Conservation (phyloP, 2,888 invertebrate genomes). For the Elmis aenea region DNA sequence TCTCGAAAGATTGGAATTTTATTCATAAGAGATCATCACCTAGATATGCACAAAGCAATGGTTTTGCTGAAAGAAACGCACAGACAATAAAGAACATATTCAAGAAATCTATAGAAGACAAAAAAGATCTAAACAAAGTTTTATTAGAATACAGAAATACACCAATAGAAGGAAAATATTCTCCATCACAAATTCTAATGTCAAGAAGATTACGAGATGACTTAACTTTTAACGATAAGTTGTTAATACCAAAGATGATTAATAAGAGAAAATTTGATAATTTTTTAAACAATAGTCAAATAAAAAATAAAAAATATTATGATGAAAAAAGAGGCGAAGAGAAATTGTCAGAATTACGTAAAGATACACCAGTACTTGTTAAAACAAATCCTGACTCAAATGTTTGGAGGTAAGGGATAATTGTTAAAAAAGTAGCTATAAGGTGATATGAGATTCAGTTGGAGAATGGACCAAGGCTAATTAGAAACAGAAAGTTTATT, state of each 20-base stretch:
- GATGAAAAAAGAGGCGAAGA: too few species aligned
- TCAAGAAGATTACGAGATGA: constrained; percentile 3
- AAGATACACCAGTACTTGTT: too few species aligned
- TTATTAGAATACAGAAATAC: constrained; percentile 8
- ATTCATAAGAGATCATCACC: constrained; percentile 5
- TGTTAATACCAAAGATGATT: constrained; percentile 6
- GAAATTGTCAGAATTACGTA: too few species aligned
- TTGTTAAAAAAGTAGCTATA: not conserved
- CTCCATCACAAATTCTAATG: constrained; percentile 6
- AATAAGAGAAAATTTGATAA: constrained; percentile 2
- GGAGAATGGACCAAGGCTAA: constrained; percentile 1
- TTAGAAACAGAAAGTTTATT: constrained; percentile 6
- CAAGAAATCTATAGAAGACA: constrained; percentile 6
- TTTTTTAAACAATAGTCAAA: not conserved
- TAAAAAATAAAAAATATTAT: too few species aligned
- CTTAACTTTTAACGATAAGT: constrained; percentile 1
- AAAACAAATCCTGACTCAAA: too few species aligned
- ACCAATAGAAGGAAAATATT: not conserved
- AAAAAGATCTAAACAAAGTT: constrained; percentile 8
- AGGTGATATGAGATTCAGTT: constrained; percentile 3
- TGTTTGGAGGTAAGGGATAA: too few species aligned
- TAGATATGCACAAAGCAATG: constrained; percentile 7
- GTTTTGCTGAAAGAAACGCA: constrained; percentile 4
- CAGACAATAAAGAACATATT: constrained; percentile 5
- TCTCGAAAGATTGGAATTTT: constrained; percentile 6